Evolutionary conservation across 2,113 vertebrate species (phyloP).

Genomic region (Agelaius tricolor): DNA sequence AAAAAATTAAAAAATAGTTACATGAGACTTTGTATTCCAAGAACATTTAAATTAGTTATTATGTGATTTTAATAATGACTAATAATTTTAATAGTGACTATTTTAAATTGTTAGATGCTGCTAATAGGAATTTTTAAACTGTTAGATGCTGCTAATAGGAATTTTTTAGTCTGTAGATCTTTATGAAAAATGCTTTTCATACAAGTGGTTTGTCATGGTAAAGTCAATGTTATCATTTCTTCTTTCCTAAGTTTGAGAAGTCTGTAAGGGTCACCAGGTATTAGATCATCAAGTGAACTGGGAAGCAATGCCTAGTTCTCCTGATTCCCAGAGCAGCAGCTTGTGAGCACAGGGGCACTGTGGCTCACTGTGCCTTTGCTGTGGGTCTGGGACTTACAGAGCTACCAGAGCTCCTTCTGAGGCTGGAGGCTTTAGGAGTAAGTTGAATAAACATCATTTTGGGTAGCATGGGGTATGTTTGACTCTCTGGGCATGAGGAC

Average conservation of each 20-base stretch:
- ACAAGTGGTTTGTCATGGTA: not conserved
- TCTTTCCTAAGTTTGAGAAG: not conserved
- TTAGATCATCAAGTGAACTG: not conserved
- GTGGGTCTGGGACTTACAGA: not conserved
- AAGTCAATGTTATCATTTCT: not conserved
- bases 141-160: not conserved
- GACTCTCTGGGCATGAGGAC: not conserved
- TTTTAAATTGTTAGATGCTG: not conserved
- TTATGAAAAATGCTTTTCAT: not conserved
- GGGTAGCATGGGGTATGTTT: not conserved
- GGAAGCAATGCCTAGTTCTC: not conserved
- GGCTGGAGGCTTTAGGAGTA: not conserved
- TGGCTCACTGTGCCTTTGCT: not conserved
- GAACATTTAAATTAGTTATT: not conserved
- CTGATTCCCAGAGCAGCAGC: not conserved
- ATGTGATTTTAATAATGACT: not conserved
- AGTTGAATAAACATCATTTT: not conserved
- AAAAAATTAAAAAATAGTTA: not conserved
- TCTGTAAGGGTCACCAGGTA: not conserved
- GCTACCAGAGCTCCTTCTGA: not conserved
- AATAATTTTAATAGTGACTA: not conserved
- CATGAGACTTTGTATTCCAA: not conserved
- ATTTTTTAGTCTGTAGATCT: not conserved
- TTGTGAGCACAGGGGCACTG: not conserved
- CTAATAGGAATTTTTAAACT: not conserved